Evolutionary conservation across 2,888 invertebrate genomes (phyloP), one percentile per base, ranked within the genome.

Genomic region (Cyclophora punctaria): DNA sequence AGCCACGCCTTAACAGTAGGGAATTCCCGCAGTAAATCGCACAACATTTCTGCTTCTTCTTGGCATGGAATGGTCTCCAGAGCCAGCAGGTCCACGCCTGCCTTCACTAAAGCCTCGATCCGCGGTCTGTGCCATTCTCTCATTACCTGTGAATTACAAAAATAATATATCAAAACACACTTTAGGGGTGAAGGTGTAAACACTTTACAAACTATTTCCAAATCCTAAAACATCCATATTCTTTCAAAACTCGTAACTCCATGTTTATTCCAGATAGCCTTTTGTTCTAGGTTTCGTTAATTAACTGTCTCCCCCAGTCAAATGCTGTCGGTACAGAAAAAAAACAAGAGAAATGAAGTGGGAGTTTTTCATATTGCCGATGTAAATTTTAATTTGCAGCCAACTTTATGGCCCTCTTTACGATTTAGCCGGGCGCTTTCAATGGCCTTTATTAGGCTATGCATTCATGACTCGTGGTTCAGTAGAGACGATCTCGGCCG

Each of bases 51-150:
- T 0, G 96, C 98, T 83, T 98, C 98, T 66, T 91, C 90, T 69
- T 91, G 90, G 60, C 96, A 95, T 4, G 98, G 98, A 66, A 98
- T 95, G 0, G 98, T 98, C 81, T 98, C 98, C 62, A 98, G 83
- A 2, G 96, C 97, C 57, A 98, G 79, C 4, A 96, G 77, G 79
- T 98, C 96, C 2, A 95, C 94, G 0, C 96, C 96, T 2, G 92
- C 94, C 57, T 94, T 92, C 33, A 96, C 77, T 35, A 98, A 85
- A 0, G 95, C 93, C 65, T 92, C 90, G 37, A 98, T 92, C 45
- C 97, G 91, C 0, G 95, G 93, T 50, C 92, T 89, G 81, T 98
- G 98, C 95, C 97, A 97, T 44, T 93, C 92, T 46, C 91, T 91
- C 75, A 98, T 91, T 44, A 90, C 89, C 79, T 89, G 20, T 20